phyloP scores from a whole-genome alignment of 2,113 vertebrate genomes.

The Grallaria varia region DNA sequence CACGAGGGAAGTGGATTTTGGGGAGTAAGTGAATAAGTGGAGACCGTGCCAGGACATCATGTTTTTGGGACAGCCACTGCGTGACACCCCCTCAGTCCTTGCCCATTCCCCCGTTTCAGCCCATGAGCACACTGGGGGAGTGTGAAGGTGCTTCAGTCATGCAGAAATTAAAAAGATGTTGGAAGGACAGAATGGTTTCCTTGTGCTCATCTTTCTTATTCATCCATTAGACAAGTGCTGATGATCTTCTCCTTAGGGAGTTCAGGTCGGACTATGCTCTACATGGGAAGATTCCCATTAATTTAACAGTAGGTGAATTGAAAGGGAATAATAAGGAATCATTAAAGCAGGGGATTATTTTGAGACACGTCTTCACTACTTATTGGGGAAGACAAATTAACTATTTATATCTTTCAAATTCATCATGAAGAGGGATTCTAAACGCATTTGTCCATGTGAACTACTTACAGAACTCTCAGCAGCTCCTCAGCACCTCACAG shows the following conservation, averaged over 20 bases:
- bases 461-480: not conserved
- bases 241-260: not conserved
- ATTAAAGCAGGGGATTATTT: not conserved
- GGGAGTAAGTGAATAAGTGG: not conserved
- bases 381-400: not conserved
- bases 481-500: not conserved
- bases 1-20: fast-evolving
- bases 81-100: not conserved
- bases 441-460: not conserved
- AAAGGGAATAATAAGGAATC: not conserved
- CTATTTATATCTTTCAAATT: not conserved
- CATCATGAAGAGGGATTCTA: not conserved
- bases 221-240: not conserved
- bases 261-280: not conserved
- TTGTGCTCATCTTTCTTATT: not conserved
- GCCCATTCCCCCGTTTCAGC: not conserved
- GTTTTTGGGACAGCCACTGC: not conserved
- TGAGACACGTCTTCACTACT: not conserved
- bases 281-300: not conserved
- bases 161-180: not conserved
- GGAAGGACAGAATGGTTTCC: not conserved
- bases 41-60: not conserved
- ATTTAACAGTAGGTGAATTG: not conserved
- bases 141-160: not conserved
- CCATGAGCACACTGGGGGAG: not conserved